phyloP scores from a whole-genome alignment of 2,113 vertebrate genomes.

The Monarcha castaneiventris region DNA sequence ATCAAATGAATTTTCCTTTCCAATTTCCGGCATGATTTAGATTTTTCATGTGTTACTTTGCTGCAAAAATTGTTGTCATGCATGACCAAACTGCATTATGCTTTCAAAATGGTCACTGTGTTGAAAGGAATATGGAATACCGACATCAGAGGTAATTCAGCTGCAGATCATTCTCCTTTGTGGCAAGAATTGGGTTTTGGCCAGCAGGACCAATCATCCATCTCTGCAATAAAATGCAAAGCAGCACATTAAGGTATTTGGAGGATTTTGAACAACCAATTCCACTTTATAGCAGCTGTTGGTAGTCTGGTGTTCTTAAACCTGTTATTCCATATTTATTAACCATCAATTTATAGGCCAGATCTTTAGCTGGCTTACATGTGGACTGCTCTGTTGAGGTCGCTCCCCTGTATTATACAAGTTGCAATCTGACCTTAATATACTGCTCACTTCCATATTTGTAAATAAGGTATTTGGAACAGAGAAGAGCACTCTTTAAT shows the following conservation, averaged over 20 bases:
- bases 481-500: background rate
- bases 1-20: constrained; percentile 13
- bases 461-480: background rate
- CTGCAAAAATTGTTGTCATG: background rate
- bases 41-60: background rate
- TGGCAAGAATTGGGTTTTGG: background rate
- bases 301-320: background rate
- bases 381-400: background rate
- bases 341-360: background rate
- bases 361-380: background rate
- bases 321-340: background rate
- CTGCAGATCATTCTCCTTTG: background rate
- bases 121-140: background rate
- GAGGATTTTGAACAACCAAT: background rate
- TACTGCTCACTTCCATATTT: background rate
- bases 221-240: background rate
- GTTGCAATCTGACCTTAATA: background rate
- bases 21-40: background rate
- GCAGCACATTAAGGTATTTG: background rate
- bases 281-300: background rate
- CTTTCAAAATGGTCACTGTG: background rate
- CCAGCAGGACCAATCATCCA: background rate
- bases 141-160: background rate
- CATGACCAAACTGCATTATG: background rate
- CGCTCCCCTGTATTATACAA: background rate